Conservation (phyloP, 1,140 invertebrate species). For the Cydia fagiglandana region DNA sequence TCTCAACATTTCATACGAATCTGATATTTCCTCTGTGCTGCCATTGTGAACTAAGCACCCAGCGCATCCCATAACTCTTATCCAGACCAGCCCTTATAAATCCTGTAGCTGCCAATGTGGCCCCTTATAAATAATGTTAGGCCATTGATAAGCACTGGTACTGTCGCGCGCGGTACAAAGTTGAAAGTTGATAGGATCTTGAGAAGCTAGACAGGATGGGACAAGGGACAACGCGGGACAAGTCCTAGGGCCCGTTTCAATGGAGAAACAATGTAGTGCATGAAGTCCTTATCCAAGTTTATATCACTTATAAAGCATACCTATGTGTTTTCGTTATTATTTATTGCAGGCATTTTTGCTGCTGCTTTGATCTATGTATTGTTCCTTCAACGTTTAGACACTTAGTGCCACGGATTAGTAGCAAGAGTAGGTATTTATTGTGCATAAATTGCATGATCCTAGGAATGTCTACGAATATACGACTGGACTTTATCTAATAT, state of each 20-base stretch:
- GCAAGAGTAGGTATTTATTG: no score
- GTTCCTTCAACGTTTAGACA: background rate
- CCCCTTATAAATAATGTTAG: constrained; percentile 59
- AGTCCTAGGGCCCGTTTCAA: constrained; percentile 39
- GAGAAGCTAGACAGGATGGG: constrained; percentile 42
- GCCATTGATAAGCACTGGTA: constrained; percentile 51
- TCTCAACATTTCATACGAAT: background rate
- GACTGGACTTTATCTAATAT: no score
- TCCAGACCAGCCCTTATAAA: constrained; percentile 42
- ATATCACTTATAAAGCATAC: background rate
- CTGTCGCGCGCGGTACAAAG: constrained; percentile 61
- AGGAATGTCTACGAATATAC: no score
- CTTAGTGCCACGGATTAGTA: background rate
- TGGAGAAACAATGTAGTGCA: constrained; percentile 36
- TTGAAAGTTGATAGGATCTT: constrained; percentile 71
- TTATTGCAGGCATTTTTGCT: background rate
- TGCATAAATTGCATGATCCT: no score
- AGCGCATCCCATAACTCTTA: constrained; percentile 30
- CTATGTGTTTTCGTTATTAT: constrained; percentile 3
- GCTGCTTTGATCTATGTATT: background rate
- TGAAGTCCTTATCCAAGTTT: constrained; percentile 11
- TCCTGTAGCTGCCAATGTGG: constrained; percentile 47
- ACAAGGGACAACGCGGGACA: constrained; percentile 51
- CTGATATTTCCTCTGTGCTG: background rate
- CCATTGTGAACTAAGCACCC: background rate